A percentile compares a stretch with the other conserved stretches of the same genome.
phyloP scores from a whole-genome alignment of 2,888 invertebrate species.

The Caenorhabditis sulstoni region DNA sequence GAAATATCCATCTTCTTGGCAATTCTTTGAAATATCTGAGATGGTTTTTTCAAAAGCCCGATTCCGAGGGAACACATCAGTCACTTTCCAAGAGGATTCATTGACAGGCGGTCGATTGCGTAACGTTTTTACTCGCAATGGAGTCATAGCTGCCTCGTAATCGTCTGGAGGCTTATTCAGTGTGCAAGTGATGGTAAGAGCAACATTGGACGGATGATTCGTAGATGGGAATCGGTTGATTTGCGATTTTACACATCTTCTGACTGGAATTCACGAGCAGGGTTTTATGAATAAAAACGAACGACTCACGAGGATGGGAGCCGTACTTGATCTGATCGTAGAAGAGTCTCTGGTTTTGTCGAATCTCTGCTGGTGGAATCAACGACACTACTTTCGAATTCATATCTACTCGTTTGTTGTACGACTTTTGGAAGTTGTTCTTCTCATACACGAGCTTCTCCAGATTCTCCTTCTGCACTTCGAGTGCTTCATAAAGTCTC shows the following conservation, averaged over 20 bases:
- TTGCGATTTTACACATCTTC: conserved; percentile 45
- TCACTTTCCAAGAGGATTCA: conserved; percentile 62
- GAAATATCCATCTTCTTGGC: conserved; percentile 40
- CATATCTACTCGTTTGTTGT: conserved; percentile 41
- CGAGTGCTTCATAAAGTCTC: conserved; percentile 48
- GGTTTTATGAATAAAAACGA: not conserved
- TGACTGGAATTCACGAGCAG: conserved; percentile 34
- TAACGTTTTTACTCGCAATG: conserved; percentile 43
- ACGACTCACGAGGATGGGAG: conserved; percentile 58
- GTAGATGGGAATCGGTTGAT: conserved; percentile 55
- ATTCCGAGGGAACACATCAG: conserved; percentile 61
- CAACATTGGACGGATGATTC: conserved; percentile 51
- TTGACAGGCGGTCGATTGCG: conserved; percentile 55
- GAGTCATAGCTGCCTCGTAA: conserved; percentile 50
- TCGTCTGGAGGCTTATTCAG: conserved; percentile 21
- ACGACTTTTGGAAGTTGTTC: conserved; percentile 52
- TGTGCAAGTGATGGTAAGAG: conserved; percentile 43
- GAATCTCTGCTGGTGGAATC: conserved; percentile 15
- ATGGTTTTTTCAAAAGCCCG: conserved; percentile 60
- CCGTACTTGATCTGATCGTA: conserved; percentile 65
- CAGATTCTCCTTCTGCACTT: conserved; percentile 57
- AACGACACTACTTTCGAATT: conserved; percentile 32
- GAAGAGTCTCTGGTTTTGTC: conserved; percentile 37
- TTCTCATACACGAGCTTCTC: conserved; percentile 64
- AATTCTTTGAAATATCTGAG: conserved; percentile 37